phyloP scores from a whole-genome alignment of 2,797 vertebrate genomes.

The Arvicola amphibius region DNA sequence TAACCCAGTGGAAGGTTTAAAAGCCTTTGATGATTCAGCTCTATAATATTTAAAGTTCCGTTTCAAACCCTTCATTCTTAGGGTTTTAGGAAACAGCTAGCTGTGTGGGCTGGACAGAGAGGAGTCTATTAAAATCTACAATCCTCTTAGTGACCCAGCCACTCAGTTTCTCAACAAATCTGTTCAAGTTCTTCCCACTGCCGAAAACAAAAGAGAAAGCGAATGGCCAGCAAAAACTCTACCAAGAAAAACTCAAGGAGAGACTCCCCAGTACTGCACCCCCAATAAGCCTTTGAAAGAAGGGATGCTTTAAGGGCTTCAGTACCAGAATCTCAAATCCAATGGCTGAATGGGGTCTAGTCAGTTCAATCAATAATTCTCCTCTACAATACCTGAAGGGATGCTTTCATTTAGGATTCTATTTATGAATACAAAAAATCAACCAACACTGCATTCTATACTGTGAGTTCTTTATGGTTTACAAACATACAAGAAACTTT shows the following conservation, averaged over 20 bases:
- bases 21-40: slow-evolving; percentile 72
- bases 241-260: slow-evolving; percentile 55
- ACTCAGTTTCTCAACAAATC: slow-evolving; percentile 58
- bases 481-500: not conserved
- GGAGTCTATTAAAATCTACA: slow-evolving; percentile 73
- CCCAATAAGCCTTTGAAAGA: slow-evolving; percentile 40
- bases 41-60: slow-evolving; percentile 58
- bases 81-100: slow-evolving; percentile 63
- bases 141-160: slow-evolving; percentile 66
- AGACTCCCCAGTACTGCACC: not conserved
- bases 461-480: not conserved
- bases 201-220: slow-evolving; percentile 65
- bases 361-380: not conserved
- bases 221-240: slow-evolving; percentile 46
- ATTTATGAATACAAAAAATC: not conserved
- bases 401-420: slow-evolving; percentile 30
- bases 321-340: slow-evolving; percentile 14
- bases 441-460: not conserved
- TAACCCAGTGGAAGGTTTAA: slow-evolving; percentile 51
- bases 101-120: slow-evolving; percentile 42
- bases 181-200: slow-evolving; percentile 51
- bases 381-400: not conserved
- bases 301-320: not conserved
- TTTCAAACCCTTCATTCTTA: slow-evolving; percentile 72
- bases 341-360: not conserved